Evolutionary conservation across 2,888 invertebrate genomes (phyloP), one percentile per base, ranked within the genome.

Genomic region (Empis stercorea): DNA sequence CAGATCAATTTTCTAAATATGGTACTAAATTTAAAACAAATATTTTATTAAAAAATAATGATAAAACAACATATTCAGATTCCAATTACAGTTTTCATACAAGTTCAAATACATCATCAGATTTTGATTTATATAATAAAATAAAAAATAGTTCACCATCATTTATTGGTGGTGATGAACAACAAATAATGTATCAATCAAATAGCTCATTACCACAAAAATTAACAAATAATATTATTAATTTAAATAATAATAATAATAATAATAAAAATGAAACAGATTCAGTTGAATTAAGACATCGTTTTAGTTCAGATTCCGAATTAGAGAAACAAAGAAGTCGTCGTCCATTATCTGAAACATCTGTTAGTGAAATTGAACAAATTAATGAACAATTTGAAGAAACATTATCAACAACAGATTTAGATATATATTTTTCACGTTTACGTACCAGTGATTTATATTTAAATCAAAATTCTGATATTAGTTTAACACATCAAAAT

Each of bases 321-420:
- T 55, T 77, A 37, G 78, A 80, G 57, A 71, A 75, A 23, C 75
- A 78, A 55, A 64, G 81, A 38, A 86, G 83, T 57, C 72, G 86
- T 44, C 71, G 84, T 54, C 85, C 86, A 0, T 73, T 87, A 4
- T 84, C 85, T 16, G 83, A 84, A 59, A 82, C 86, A 56, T 83
- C 81, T 38, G 66, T 68, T 7, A 81, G 81, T 59, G 81, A 84
- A 61, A 70, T 83, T 39, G 78, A 78, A 48, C 76, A 78, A 11
- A 66, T 78, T 16, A 71, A 72, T 54, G 73, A 73, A 48, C 71
- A 73, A 55, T 73, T 74, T 45, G 74, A 74, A 55, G 76, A 78
- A 36, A 64, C 67, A 6, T 58, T 70, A 4, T 68, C 72, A 20
- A 76, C 75, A 52, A 71, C 78, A n/a, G 80, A 82, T 59, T 68